Base-by-base conservation (phyloP, 1,140 invertebrate genomes). In the Epicauta chinensis region DNA sequence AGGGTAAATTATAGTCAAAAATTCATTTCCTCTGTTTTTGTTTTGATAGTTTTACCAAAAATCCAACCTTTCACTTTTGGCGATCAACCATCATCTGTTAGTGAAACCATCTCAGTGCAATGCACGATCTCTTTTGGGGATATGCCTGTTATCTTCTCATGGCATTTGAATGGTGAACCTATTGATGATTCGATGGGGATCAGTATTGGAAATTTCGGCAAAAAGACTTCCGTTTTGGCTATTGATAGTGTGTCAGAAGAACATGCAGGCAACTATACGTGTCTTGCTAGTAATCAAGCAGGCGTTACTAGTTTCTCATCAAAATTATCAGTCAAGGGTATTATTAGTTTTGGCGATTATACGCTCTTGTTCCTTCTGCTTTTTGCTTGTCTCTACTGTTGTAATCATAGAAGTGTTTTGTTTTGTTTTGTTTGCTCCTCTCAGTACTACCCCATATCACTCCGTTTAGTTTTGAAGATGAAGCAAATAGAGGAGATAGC, bases 211-310 rank as follows among this genome's bases (percentile, higher is more conserved):
- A 81, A 78, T 70, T 67, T 84, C 58, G 83, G 85, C 35, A 78
- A 81, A 56, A 79, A 81, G 62, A 82, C 81, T 55, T 83, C 79
- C 46, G 74, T 73, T 60, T 66, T 83, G 40, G 75, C 74, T 17
- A 81, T 82, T 61, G 77, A 81, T 59, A 73, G 72, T 29, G 75
- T 81, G 36, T 31, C 65, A 53, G 61, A 62, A 15, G 41, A 50
- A 17, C 76, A 87, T 70, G 80, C 79, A 56, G 87, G 87, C 42
- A 84, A 86, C 65, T 89, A 89, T 61, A 86, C 84, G 9, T 89
- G 88, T 63, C 75, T 77, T 15, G 90, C 87, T 15, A 81, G 76
- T 57, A 93, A 93, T 70, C 71, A 71, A 34, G 88, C 17, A n/a
- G 12, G n/a, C 12, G 3, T 12, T 17, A 15, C 23, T 17, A 9